phyloP scores from a whole-genome alignment of 2,888 invertebrate species.

The Acleris laterana region DNA sequence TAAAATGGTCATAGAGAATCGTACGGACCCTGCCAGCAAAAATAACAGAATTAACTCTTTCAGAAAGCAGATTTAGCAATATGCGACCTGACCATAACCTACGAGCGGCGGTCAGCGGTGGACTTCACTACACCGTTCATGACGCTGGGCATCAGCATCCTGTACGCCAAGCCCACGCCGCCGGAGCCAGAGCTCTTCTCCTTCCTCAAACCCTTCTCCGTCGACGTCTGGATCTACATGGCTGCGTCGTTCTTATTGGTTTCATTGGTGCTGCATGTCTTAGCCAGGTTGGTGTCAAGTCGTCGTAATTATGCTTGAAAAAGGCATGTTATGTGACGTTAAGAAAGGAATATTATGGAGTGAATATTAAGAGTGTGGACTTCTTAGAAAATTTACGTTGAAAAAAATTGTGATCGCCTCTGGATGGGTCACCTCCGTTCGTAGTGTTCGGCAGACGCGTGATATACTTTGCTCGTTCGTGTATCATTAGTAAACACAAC shows the following conservation, averaged over 20 bases:
- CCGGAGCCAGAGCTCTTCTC: constrained; percentile 93
- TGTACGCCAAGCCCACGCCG: constrained; percentile 91
- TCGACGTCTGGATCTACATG: constrained; percentile 96
- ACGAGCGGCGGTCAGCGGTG: constrained; percentile 92
- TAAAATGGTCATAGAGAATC: too few species aligned
- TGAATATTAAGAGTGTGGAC: too few species aligned
- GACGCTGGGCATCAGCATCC: constrained; percentile 96
- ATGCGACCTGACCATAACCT: constrained; percentile 98
- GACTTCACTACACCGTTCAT: constrained; percentile 99
- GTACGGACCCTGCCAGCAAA: not conserved
- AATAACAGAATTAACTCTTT: constrained; percentile 42
- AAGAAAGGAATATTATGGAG: too few species aligned
- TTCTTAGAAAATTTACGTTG: too few species aligned
- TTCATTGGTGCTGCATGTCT: constrained; percentile 91
- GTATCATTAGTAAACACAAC: too few species aligned
- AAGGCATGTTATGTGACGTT: too few species aligned
- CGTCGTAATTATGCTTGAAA: too few species aligned
- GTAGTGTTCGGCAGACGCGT: too few species aligned
- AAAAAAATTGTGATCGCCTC: too few species aligned
- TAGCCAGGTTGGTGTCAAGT: constrained; percentile 84
- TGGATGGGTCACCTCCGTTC: too few species aligned
- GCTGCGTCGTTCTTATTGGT: constrained; percentile 93
- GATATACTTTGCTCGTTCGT: too few species aligned
- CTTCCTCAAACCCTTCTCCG: constrained; percentile 93
- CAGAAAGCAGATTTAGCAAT: constrained; percentile 97